Percentiles rank a stretch among this genome's conserved stretches.
These are phyloP conservation scores for Oceanodroma leucorhoa DNA, from an alignment of 2,797 vertebrate genomes.

Conservation along the genomic window DNA sequence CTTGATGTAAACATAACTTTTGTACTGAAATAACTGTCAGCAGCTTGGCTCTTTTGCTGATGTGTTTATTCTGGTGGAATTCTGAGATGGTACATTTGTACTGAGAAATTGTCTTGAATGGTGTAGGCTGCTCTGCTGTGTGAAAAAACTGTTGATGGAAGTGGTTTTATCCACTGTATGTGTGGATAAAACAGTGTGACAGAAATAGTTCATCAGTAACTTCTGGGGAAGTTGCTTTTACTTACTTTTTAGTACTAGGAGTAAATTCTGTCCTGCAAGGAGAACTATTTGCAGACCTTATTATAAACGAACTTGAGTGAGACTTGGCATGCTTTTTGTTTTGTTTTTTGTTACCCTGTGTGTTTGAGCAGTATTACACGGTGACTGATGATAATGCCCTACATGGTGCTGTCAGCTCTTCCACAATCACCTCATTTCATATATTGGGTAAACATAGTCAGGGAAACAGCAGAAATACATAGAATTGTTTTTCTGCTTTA, in stretches of 20 bases:
- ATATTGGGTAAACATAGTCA: not conserved
- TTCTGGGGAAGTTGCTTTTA: not conserved
- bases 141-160: not conserved
- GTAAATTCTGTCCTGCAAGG: not conserved
- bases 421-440: not conserved
- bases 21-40: not conserved
- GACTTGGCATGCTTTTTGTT: not conserved
- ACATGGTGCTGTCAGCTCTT: not conserved
- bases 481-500: not conserved
- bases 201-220: not conserved
- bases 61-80: not conserved
- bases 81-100: not conserved
- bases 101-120: not conserved
- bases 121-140: not conserved
- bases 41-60: not conserved
- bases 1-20: not conserved
- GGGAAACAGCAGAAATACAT: not conserved
- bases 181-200: not conserved
- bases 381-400: not conserved
- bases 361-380: not conserved
- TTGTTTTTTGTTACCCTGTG: not conserved
- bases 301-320: not conserved
- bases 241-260: not conserved
- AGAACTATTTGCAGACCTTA: not conserved
- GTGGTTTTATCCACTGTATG: too few relatives aligned